phyloP scores from a whole-genome alignment of 1,140 invertebrate species.

The Drosophila serrata region DNA sequence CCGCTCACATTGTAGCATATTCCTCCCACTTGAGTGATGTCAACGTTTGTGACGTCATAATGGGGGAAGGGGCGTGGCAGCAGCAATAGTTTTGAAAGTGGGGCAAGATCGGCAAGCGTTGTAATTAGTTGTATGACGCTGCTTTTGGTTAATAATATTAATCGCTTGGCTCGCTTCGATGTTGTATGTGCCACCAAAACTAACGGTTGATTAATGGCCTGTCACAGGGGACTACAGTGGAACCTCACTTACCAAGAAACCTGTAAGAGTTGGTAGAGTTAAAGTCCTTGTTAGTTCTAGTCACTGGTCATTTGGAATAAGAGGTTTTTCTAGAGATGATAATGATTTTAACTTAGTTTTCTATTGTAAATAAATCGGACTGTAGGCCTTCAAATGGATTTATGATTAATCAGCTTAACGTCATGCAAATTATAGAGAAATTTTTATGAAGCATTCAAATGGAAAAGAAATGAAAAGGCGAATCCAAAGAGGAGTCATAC shows the following conservation, averaged over 20 bases:
- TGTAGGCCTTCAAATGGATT: neutral
- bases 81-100: conserved; percentile 25
- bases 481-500: neutral
- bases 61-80: conserved; percentile 7
- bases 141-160: conserved; percentile 51
- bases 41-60: conserved; percentile 63
- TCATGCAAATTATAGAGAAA: conserved; percentile 4
- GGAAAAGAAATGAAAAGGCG: neutral
- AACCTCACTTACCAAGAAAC: neutral
- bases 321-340: neutral
- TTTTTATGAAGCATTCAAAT: conserved; percentile 9
- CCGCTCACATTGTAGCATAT: neutral
- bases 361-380: neutral
- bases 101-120: conserved; percentile 59
- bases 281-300: neutral
- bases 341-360: neutral
- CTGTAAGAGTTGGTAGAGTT: neutral
- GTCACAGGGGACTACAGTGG: conserved; percentile 43
- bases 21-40: conserved; percentile 51
- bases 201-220: conserved; percentile 60
- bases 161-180: conserved; percentile 27
- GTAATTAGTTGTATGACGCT: conserved; percentile 62
- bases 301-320: neutral
- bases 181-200: conserved; percentile 46
- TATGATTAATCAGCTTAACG: conserved; percentile 4